Base-by-base conservation (phyloP, 2,797 vertebrate species). In the Xyrichtys novacula region DNA sequence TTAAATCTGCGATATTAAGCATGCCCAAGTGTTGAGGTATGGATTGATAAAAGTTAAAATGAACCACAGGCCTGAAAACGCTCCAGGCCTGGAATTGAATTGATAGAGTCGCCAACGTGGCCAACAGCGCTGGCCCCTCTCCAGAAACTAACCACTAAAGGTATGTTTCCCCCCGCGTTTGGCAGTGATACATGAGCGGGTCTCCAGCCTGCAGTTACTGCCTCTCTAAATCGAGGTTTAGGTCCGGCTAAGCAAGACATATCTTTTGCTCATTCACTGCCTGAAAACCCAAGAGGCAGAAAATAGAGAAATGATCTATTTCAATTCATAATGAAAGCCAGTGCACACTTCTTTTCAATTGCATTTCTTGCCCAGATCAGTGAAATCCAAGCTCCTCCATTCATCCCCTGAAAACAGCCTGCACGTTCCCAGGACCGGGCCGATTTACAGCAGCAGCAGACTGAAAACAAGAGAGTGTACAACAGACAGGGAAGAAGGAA, bases 261-360 rank as follows among this genome's bases (percentile, higher is more conserved):
- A 79, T 80, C 71, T 80, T 48, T 44, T 65, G 59, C 71, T 84
- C 68, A 49, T 71, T 72, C 11, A n/a, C 57, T 57, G 58, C 42
- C 55, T 60, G 34, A 62, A 74, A 84, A 62, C 67, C 53, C 75
- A 36, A 12, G 66, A 67, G 66, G 74, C 20, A n/a, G 6, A 12
- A 39, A 78, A 64, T 16, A 57, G 29, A 77, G 56, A 64, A 71
- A 76, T 61, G 26, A 82, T 88, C 44, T 49, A 47, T 83, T 83
- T 81, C 65, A 50, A 43, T 64, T 83, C 49, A 60, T 85, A 90
- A 86, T 76, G 52, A 84, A 88, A 87, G 64, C 81, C 72, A 80
- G 78, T 9, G 0, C 38, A 46, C 31, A 17, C 10, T 61, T 78
- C 36, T 55, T 16, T 71, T 85, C 66, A 71, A 48, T 40, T 71